Base-by-base conservation (phyloP, 2,888 invertebrate species). In the Stenoptilia bipunctidactyla region DNA sequence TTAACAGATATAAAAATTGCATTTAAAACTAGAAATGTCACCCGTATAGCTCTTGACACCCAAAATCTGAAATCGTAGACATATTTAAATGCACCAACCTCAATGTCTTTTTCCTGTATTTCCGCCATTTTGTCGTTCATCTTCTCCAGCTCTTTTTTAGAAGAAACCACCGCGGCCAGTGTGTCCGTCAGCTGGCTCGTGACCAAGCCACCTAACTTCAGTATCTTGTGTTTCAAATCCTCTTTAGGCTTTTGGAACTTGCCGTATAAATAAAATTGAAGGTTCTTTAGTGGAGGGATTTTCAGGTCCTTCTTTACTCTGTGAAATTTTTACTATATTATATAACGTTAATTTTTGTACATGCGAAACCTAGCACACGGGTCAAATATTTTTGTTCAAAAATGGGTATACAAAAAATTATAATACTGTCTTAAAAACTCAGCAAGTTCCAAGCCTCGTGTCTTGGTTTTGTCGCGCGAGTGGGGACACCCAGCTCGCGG, bases 161-260 rank as follows among this genome's bases (percentile, higher is more conserved):
- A 89, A 1, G 94, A 90, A 45, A 97, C 90, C 2, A 94, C 88
- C 4, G 93, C 95, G 27, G 91, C 90, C 0, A 89, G 70, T 13
- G 87, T 86, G 20, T 87, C 84, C 2, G 87, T 77, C 36, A 94
- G 77, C 62, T 89, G 91, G 2, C 80, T 79, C 0, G 84, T 82
- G 0, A 93, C 87, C 45, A 87, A 87, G 0, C 96, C 97, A 1
- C 97, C 97, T 39, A 95, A 65, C 44, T 87, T 87, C 14, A 85
- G 61, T 34, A 98, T 90, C 35, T 88, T 85, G 30, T 86, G 86
- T 51, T 91, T 92, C 0, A 94, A 50, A 0, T 86, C 85, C 0
- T 89, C 87, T 51, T 90, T 89, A 5, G 80, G 74, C 4, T 67
- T 65, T 27, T 85, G 65, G 25, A 86, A 67, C 40, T 87, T 80